phyloP scores from a whole-genome alignment of 1,140 invertebrate species.

The Drosophila neocordata region DNA sequence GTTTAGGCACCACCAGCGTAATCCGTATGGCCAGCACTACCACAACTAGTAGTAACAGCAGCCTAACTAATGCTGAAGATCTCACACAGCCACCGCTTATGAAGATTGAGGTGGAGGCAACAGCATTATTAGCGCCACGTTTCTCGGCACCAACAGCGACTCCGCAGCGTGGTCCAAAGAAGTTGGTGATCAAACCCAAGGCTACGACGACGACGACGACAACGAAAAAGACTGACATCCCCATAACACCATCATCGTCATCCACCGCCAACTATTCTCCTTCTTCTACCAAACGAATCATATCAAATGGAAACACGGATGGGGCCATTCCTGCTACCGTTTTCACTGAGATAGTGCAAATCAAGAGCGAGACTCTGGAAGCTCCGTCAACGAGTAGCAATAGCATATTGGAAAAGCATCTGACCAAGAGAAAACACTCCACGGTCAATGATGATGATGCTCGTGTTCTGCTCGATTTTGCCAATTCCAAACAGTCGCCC shows the following conservation, averaged over 20 bases:
- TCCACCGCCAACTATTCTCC: constrained; percentile 40
- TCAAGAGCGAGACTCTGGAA: constrained; percentile 60
- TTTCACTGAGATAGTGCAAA: constrained; percentile 51
- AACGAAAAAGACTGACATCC: constrained; percentile 68
- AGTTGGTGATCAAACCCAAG: constrained; percentile 82
- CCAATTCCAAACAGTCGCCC: constrained; percentile 69
- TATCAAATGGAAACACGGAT: constrained; percentile 44
- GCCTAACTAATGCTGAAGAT: constrained; percentile 49
- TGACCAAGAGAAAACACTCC: constrained; percentile 56
- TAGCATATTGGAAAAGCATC: constrained; percentile 74
- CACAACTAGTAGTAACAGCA: constrained; percentile 18
- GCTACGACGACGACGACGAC: constrained; percentile 43
- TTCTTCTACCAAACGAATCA: constrained; percentile 25
- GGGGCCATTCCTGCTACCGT: not conserved
- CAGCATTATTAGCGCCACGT: constrained; percentile 49
- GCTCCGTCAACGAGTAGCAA: constrained; percentile 21
- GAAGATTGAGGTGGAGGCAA: constrained; percentile 65
- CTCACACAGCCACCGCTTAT: constrained; percentile 59
- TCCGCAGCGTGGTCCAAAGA: constrained; percentile 73
- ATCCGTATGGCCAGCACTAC: constrained; percentile 77
- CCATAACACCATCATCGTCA: constrained; percentile 23
- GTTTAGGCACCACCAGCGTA: constrained; percentile 68
- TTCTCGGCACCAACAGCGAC: constrained; percentile 47
- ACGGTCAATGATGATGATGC: constrained; percentile 70
- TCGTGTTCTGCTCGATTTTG: constrained; percentile 72